Evolutionary conservation across 2,797 vertebrate genomes (phyloP), one percentile per base, ranked within the genome.

Genomic region (Labeo calbasu): DNA sequence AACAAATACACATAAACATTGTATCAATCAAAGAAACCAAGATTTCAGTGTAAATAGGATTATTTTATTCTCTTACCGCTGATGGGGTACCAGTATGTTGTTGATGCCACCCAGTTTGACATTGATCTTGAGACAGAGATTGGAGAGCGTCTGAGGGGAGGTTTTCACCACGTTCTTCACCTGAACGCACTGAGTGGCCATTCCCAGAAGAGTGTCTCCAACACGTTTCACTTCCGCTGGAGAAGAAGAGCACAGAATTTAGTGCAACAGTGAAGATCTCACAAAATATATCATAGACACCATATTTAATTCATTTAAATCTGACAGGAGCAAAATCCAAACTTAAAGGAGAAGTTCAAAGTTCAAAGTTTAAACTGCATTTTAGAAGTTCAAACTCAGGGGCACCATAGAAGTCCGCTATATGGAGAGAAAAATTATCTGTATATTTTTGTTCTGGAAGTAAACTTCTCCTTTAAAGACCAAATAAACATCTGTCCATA

Each of bases 41-140:
- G 15, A 3, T 1, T 14, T n/a, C 13, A 17, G 2, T 19, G 2
- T 21, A 40, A 23, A 15, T 17, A 7, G 32, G n/a, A 36, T 40
- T 1, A 19, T 23, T 36, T 28, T 53, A 15, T 55, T 51, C 21
- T 23, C 94, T 70, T 95, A 99, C 98, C 98, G 96, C 91, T 99
- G 98, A 90, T 99, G 97, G 86, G 98, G 98, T 85, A 99, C 97
- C 88, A 99, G 93, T 93, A 98, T 98, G 95, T 99, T 99, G 96
- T 99, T 99, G 94, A 99, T 99, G 86, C 98, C 98, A 43, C 98
- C 98, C 86, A 99, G 96, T 85, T 99, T 99, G 92, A 98, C 98
- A 68, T 99, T 99, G 95, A 99, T 99, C 95, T 99, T 99, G 90
- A 99, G 97, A 94, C 98, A 99, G 94, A 99, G 97, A 93, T 99